Conservation (phyloP, 2,797 vertebrate species). For the Chaetodon trifasciatus region DNA sequence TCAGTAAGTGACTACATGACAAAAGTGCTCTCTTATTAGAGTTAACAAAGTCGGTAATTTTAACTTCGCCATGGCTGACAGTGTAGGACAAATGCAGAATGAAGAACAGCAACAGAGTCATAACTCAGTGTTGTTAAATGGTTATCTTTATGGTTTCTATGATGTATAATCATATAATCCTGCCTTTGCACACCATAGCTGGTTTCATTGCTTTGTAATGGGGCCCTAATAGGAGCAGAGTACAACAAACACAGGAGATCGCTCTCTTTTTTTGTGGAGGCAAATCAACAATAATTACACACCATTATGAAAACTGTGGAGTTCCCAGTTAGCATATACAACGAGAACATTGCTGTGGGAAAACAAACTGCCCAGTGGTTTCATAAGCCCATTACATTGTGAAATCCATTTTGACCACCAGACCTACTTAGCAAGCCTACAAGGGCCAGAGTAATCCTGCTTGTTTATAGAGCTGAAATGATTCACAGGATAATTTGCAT, state of each 20-base stretch:
- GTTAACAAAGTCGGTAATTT: constrained; percentile 43
- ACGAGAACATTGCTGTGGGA: constrained; percentile 41
- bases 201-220: constrained; percentile 27
- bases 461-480: constrained; percentile 22
- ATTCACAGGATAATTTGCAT: constrained; percentile 48
- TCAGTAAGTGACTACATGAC: constrained; percentile 33
- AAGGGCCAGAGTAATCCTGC: constrained; percentile 62
- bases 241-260: constrained; percentile 24
- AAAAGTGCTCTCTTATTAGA: constrained; percentile 26
- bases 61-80: constrained; percentile 21
- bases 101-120: constrained; percentile 4
- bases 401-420: constrained; percentile 76
- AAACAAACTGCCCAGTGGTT: constrained; percentile 66
- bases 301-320: constrained; percentile 42
- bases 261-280: neutral
- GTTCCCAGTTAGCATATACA: constrained; percentile 42
- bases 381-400: constrained; percentile 75
- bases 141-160: constrained; percentile 11
- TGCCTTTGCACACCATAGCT: constrained; percentile 1
- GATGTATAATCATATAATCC: neutral
- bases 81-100: constrained; percentile 11
- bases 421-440: constrained; percentile 62
- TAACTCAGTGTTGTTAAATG: constrained; percentile 24
- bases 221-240: constrained; percentile 14
- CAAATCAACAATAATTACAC: constrained; percentile 67